Conservation (phyloP, 2,888 invertebrate genomes). For the Smittia sp. region DNA sequence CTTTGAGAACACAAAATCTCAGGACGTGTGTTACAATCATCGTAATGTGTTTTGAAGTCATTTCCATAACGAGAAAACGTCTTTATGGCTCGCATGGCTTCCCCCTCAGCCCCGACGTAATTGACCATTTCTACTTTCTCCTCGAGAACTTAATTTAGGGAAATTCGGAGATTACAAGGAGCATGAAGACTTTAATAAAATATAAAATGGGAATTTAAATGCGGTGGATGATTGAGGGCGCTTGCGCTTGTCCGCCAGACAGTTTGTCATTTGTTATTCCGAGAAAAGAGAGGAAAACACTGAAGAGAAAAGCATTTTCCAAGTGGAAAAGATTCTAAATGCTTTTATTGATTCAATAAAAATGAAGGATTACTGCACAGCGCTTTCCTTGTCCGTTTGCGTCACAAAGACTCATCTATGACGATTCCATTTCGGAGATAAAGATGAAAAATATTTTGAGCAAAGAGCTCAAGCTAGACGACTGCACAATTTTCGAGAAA, state of each 20-base stretch:
- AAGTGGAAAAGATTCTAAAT: conserved; percentile 13
- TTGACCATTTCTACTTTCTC: background rate
- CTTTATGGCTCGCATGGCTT: conserved; percentile 1
- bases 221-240: conserved; percentile 26
- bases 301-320: background rate
- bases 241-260: conserved; percentile 38
- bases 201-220: background rate
- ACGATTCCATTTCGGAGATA: background rate
- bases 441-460: background rate
- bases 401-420: background rate
- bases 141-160: background rate
- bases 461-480: background rate
- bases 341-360: conserved; percentile 22
- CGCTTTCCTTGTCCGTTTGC: background rate
- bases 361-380: conserved; percentile 17
- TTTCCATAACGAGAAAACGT: conserved; percentile 19
- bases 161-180: too few relatives aligned
- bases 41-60: conserved; percentile 23
- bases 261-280: conserved; percentile 18
- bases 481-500: background rate
- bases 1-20: conserved; percentile 5
- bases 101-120: background rate
- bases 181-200: conserved; percentile 15
- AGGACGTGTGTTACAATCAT: conserved; percentile 24
- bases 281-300: background rate